These are phyloP conservation scores for Myioborus melanocephalus DNA, from an alignment of 2,797 vertebrate genomes.

Conservation along the genomic window DNA sequence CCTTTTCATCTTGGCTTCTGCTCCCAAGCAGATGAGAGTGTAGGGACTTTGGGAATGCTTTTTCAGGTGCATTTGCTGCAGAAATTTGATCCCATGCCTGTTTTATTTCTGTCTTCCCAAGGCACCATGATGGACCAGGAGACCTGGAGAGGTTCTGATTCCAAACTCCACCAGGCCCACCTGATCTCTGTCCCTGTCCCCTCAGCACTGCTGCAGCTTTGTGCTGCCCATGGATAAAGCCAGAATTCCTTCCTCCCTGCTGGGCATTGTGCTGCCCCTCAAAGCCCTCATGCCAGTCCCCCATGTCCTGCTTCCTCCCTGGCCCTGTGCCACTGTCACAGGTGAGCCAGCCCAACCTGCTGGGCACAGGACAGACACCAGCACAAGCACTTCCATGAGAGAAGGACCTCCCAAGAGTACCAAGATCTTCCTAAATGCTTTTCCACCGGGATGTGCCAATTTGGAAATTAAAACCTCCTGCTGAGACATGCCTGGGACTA, in stretches of 20 bases:
- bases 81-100: not conserved
- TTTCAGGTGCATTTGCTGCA: not conserved
- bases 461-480: conserved; percentile 44
- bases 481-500: conserved; percentile 24
- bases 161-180: not conserved
- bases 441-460: not conserved
- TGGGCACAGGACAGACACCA: not conserved
- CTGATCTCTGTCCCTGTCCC: too few relatives aligned
- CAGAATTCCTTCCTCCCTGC: not conserved
- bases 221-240: not conserved
- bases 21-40: not conserved
- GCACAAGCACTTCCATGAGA: fast-evolving
- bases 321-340: not conserved
- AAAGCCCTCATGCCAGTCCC: not conserved
- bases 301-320: not conserved
- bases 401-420: not conserved
- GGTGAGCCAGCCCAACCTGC: not conserved
- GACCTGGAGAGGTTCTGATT: not conserved
- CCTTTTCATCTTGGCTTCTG: not conserved
- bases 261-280: not conserved
- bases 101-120: not conserved
- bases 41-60: fast-evolving
- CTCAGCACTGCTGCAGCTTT: not conserved
- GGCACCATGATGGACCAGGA: fast-evolving
- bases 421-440: not conserved